Evolutionary conservation across 2,888 invertebrate genomes (phyloP).

Genomic region (Oxystoma pomonae): DNA sequence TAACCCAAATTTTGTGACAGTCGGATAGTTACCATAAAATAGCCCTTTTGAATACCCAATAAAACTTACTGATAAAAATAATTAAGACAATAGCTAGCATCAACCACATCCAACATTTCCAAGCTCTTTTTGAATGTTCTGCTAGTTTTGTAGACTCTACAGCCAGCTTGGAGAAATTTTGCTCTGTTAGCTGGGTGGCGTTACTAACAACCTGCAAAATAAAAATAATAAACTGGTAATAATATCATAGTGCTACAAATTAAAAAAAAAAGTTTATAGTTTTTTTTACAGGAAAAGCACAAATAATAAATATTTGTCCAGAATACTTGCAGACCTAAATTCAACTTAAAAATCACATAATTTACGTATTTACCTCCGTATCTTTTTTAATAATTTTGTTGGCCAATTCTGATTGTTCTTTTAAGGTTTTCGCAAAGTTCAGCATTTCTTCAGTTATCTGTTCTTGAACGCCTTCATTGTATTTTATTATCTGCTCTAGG

Average conservation of each 20-base stretch:
- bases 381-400: conserved; percentile 87
- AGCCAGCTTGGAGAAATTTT: conserved; percentile 71
- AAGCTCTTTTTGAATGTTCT: conserved; percentile 80
- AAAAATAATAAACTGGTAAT: too few relatives aligned
- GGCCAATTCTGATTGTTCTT: conserved; percentile 86
- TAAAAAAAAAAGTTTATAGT: too few relatives aligned
- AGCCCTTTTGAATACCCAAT: too few relatives aligned
- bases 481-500: conserved; percentile 76
- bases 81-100: conserved; percentile 81
- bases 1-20: too few relatives aligned
- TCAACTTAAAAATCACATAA: too few relatives aligned
- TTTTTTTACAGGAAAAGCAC: too few relatives aligned
- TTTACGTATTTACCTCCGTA: conserved; percentile 59
- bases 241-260: too few relatives aligned
- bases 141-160: conserved; percentile 78
- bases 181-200: conserved; percentile 74
- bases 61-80: conserved; percentile 79
- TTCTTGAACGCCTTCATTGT: conserved; percentile 86
- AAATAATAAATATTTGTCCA: too few relatives aligned
- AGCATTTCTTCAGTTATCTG: conserved; percentile 93
- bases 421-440: conserved; percentile 78
- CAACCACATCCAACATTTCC: conserved; percentile 94
- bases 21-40: too few relatives aligned
- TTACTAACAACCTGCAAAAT: conserved; percentile 62
- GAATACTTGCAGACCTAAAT: too few relatives aligned